These are phyloP conservation scores for Hemiprocne comata DNA, from an alignment of 2,113 vertebrate genomes.

Conservation along the genomic window DNA sequence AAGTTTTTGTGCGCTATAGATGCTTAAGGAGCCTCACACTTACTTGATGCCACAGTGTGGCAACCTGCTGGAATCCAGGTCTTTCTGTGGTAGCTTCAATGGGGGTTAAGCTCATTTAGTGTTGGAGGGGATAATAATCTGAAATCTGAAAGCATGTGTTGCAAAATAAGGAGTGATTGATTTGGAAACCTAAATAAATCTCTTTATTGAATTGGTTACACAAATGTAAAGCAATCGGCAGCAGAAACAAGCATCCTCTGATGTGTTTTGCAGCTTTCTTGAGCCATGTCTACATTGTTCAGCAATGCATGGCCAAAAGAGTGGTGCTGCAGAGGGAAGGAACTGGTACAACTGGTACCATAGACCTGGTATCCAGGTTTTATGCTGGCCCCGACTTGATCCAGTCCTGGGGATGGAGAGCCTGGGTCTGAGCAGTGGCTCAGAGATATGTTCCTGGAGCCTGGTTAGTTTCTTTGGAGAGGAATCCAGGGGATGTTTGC, in stretches of 20 bases:
- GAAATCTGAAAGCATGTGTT: neutral
- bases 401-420: neutral
- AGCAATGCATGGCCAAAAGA: neutral
- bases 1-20: neutral
- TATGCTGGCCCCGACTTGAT: neutral
- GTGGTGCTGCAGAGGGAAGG: neutral
- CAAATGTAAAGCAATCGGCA: fast-evolving
- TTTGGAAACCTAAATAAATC: neutral
- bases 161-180: neutral
- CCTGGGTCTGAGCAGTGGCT: neutral
- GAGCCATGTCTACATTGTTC: neutral
- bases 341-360: neutral
- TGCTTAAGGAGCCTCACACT: neutral
- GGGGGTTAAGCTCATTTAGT: neutral
- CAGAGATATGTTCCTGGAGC: neutral
- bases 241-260: neutral
- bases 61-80: neutral
- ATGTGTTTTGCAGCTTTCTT: neutral
- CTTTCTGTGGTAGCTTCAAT: neutral
- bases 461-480: neutral
- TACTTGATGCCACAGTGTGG: neutral
- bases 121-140: neutral
- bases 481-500: neutral
- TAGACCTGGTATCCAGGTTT: neutral
- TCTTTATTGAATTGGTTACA: neutral